Base-by-base conservation (phyloP, 1,140 invertebrate species). In the Panagrolaimus sp. region DNA sequence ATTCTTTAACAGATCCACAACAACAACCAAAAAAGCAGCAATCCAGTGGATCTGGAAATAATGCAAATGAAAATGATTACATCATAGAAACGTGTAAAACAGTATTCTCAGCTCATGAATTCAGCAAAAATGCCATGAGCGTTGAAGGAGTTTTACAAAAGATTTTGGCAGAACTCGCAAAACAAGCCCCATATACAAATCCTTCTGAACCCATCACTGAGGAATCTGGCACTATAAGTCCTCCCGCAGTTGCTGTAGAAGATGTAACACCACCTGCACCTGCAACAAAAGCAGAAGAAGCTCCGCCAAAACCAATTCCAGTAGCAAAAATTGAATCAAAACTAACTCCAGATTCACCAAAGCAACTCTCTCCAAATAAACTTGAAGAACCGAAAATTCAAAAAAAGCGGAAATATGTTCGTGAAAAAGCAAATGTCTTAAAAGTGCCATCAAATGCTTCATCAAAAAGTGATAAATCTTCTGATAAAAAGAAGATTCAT, bases 121-220 rank as follows among this genome's bases (percentile, higher is more conserved):
- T 79, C 70, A 73, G 62, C 20, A 62, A 71, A 68, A 77, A 74
- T 11, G 76, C 81, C 9, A 78, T 82, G 75, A 78, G 72, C 11
- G 80, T 83, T 11, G 80, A 81, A 71, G 80, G 80, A 42, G 68
- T 82, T 42, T 65, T 82, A 47, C 53, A 76, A 61, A 83, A 81
- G 67, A 71, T 83, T 14, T 62, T 82, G 20, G 72, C 72, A 5
- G 79, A 79, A 63, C 67, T 80, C 5, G 67, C 51, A 13, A 63
- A 71, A 69, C 43, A 69, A 75, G 48, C 74, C 70, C 51, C 53
- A 9, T 72, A 31, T 75, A 73, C 31, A 67, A 20, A 57, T 27
- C n/a, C 62, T 11, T 14, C 20, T 25, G 70, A 78, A 20, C 72
- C 77, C 20, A 78, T 78, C 11, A 78, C 77, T 5, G 77, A 78